Conservation (phyloP, 2,113 vertebrate genomes). For the Sceloporus undulatus region DNA sequence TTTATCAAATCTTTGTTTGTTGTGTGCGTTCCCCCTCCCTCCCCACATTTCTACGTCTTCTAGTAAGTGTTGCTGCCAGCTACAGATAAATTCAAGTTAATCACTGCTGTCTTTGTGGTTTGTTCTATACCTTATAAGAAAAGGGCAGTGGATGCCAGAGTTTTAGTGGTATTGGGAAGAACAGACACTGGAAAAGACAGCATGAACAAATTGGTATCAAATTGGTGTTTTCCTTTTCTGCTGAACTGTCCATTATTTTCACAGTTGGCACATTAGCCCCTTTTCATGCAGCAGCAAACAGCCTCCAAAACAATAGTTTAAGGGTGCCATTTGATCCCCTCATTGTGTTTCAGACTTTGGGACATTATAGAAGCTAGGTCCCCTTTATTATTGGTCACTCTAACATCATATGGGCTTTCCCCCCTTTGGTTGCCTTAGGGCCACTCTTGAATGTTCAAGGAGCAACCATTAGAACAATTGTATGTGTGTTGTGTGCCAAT, state of each 20-base stretch:
- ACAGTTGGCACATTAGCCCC: constrained; percentile 16
- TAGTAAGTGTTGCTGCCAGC: constrained; percentile 5
- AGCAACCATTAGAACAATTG: not conserved
- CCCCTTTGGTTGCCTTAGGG: not conserved
- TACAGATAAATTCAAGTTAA: constrained; percentile 11
- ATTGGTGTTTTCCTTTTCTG: accelerated
- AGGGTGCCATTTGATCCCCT: not conserved
- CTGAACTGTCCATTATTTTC: constrained; percentile 35
- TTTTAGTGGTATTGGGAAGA: not conserved
- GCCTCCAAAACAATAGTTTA: constrained; percentile 30
- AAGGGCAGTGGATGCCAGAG: not conserved
- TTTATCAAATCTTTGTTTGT: constrained; percentile 57
- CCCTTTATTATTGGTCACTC: not conserved
- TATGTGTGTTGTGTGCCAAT: too few species aligned
- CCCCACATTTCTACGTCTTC: not conserved
- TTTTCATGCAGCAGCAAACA: not conserved
- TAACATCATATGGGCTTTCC: accelerated
- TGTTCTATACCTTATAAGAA: not conserved
- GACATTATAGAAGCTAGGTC: not conserved
- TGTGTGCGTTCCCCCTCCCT: constrained; percentile 2
- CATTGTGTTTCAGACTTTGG: constrained; percentile 12
- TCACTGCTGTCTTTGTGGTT: constrained; percentile 17
- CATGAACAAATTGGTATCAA: not conserved
- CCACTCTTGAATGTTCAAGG: not conserved
- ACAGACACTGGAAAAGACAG: accelerated